Percentiles rank a stretch among this genome's conserved stretches.
These are phyloP conservation scores for Zingel zingel DNA, from an alignment of 2,113 vertebrate genomes.

Conservation along the genomic window DNA sequence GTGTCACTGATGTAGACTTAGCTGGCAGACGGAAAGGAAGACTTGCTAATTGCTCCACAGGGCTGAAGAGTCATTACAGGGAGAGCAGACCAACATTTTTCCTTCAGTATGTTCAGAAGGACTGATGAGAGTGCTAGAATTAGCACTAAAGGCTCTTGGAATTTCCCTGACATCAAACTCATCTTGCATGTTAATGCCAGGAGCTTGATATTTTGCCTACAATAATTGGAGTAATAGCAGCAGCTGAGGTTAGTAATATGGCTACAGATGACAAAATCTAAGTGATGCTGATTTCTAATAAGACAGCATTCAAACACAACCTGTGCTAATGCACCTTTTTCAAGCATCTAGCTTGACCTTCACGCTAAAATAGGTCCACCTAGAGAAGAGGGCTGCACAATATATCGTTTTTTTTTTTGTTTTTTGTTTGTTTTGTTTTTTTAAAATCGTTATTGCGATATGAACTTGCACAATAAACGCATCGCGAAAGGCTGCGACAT, in stretches of 20 bases:
- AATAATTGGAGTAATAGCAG: not conserved
- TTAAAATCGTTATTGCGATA: too few species aligned
- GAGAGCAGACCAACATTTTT: conserved; percentile 10
- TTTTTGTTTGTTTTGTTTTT: too few species aligned
- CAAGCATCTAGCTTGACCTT: not conserved
- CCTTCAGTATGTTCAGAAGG: conserved; percentile 16
- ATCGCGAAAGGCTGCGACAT: too few species aligned
- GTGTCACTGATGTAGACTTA: conserved; percentile 51
- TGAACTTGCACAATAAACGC: too few species aligned
- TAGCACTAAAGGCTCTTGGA: not conserved
- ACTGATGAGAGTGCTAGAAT: not conserved
- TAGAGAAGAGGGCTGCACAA: not conserved
- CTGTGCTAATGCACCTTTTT: not conserved
- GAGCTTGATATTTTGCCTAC: not conserved
- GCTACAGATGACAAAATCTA: not conserved
- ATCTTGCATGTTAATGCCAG: not conserved
- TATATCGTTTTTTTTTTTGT: too few species aligned
- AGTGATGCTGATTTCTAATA: conserved; percentile 5
- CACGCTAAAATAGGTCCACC: conserved; percentile 5
- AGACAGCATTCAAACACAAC: conserved; percentile 13
- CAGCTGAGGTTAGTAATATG: not conserved
- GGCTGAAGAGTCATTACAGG: conserved; percentile 48
- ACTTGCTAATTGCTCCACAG: conserved; percentile 61
- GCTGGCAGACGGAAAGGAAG: conserved; percentile 34
- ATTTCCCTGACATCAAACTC: conserved; percentile 15